phyloP scores from a whole-genome alignment of 1,140 invertebrate genomes.

The honey bee (Apis mellifera) region DNA sequence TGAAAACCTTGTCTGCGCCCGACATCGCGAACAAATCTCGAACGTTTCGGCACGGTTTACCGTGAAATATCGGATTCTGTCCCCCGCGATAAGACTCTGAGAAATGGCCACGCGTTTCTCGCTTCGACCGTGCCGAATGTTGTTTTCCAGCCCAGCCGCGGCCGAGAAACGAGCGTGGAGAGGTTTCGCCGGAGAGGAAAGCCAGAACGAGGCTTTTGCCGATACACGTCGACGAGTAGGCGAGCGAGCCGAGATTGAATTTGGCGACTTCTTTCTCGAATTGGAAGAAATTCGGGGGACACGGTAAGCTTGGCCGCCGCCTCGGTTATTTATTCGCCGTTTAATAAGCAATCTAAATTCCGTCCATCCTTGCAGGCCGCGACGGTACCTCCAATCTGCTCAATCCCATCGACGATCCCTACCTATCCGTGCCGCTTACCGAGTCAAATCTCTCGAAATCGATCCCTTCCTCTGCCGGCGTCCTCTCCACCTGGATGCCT shows the following conservation, averaged over 20 bases:
- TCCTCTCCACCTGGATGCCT: constrained; percentile 50
- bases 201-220: neutral
- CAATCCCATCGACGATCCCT: constrained; percentile 25
- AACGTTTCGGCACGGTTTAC: neutral
- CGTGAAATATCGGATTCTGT: neutral
- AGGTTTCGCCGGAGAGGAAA: neutral
- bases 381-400: constrained; percentile 12
- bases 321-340: constrained; percentile 76
- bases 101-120: neutral
- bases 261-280: neutral
- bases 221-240: neutral
- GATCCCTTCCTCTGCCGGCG: constrained; percentile 68
- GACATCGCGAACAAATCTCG: neutral
- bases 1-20: neutral
- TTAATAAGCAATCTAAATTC: constrained; percentile 81
- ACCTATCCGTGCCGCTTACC: constrained; percentile 54
- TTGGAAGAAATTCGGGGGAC: constrained; percentile 32
- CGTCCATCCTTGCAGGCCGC: constrained; percentile 72
- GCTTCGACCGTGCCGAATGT: neutral
- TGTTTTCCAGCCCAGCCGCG: too few relatives aligned
- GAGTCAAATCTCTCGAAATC: constrained; percentile 75
- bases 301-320: neutral
- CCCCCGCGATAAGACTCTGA: neutral
- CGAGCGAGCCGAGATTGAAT: neutral
- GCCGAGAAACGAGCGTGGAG: neutral